These are phyloP conservation scores for Barnardius zonarius DNA, from an alignment of 2,113 vertebrate species.

Conservation along the genomic window DNA sequence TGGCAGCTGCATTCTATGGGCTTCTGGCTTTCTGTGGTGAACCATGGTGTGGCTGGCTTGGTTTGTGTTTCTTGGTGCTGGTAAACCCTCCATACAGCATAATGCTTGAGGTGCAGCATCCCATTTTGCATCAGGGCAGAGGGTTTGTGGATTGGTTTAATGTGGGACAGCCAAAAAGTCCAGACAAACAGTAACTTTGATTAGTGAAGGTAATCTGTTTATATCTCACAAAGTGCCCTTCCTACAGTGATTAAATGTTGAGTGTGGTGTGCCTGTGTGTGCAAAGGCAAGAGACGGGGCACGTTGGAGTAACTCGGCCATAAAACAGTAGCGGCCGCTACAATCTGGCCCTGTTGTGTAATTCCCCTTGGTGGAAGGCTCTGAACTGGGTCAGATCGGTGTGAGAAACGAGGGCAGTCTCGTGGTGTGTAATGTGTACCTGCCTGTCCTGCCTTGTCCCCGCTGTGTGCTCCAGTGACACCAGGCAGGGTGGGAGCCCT, in stretches of 20 bases:
- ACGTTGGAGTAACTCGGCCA: constrained; percentile 34
- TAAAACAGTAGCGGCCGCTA: constrained; percentile 4
- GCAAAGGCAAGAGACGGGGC: not conserved
- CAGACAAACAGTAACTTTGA: not conserved
- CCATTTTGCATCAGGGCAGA: not conserved
- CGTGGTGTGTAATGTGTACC: not conserved
- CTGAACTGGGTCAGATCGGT: constrained; percentile 53
- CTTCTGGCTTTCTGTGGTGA: not conserved
- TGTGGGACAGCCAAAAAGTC: not conserved
- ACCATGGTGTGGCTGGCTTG: not conserved
- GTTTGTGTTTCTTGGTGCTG: not conserved
- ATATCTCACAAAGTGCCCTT: not conserved
- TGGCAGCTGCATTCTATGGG: not conserved
- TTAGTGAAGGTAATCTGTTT: constrained; percentile 1
- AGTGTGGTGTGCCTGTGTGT: not conserved
- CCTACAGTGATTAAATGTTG: not conserved
- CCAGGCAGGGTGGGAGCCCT: not conserved
- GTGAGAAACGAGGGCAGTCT: constrained; percentile 50
- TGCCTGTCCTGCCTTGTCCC: constrained; percentile 3
- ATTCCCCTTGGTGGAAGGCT: constrained; percentile 62
- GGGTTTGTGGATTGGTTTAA: not conserved
- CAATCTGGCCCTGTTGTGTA: constrained; percentile 59
- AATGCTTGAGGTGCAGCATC: not conserved
- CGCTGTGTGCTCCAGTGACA: not conserved
- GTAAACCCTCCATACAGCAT: not conserved